Evolutionary conservation across 2,888 invertebrate species (phyloP), one percentile per base, ranked within the genome.

Genomic region (Polietes domitor): DNA sequence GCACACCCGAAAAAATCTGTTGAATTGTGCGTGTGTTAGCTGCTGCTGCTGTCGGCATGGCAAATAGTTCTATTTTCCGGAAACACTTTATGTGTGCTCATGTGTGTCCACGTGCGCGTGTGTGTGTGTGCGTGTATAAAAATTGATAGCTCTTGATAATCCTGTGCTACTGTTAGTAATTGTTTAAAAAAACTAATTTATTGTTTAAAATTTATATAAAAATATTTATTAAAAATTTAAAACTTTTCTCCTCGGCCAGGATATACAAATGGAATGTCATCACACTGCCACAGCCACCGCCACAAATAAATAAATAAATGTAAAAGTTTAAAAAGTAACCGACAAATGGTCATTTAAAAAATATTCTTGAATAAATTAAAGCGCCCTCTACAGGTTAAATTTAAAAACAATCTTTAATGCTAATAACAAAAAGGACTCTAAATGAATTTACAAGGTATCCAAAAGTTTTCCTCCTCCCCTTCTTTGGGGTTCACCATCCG

Each of bases 121-220:
- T n/a, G n/a, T 28, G 21, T 21, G 12, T 37, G 28, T 17, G 5
- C 21, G 6, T 24, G 10, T 26, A 41, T 15, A 47, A 47, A 17
- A 28, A 17, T 37, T 21, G 79, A 5, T 77, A 61, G 72, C 68
- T 77, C 80, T 83, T 58, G 3, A 26, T 17, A 80, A 47, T 83
- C 41, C 84, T 84, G 84, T 5, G 68, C 80, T 78, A 26, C 84
- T 84, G 84, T 84, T 84, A 84, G 75, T 24, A 84, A 78, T 84
- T 84, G 84, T 84, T 84, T 84, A 84, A 84, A 78, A 83, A 68
- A 68, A 17, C 43, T 78, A 80, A 76, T 81, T 80, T 81, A 81
- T 81, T 84, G 84, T 81, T 84, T 84, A 84, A 84, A 83, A 70
- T 43, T 43, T 68, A 24, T 65, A 78, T 55, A 71, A 75, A 68